Conservation (phyloP, 2,888 invertebrate genomes). For the Sylvicola cinctus region DNA sequence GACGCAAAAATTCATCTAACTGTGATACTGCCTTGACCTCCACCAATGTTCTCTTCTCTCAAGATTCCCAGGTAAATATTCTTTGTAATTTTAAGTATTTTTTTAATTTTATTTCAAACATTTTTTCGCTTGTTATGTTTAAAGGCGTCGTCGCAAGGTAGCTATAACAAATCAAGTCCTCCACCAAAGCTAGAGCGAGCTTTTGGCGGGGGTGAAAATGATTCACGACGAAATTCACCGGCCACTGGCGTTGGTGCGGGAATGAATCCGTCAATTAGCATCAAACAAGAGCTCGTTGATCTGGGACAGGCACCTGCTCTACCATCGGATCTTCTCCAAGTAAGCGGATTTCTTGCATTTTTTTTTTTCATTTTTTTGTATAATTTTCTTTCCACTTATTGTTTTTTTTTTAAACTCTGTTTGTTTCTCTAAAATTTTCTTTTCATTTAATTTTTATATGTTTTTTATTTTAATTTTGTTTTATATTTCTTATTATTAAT, state of each 20-base stretch:
- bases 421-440: conserved; percentile 2
- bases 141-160: conserved; percentile 38
- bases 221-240: conserved; percentile 24
- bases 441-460: too few species aligned
- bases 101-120: background rate
- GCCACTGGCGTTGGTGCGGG: conserved; percentile 18
- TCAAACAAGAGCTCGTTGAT: conserved; percentile 26
- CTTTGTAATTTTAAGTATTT: background rate
- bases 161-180: conserved; percentile 44
- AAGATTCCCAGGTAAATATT: conserved; percentile 39
- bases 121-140: conserved; percentile 11
- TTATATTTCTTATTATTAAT: too few species aligned
- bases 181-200: conserved; percentile 43
- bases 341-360: conserved; percentile 14
- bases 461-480: too few species aligned
- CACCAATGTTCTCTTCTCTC: conserved; percentile 30
- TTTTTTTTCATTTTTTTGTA: conserved; percentile 1
- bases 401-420: conserved; percentile 3
- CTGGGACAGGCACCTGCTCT: conserved; percentile 22
- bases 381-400: conserved; percentile 1
- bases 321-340: conserved; percentile 23
- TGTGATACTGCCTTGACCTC: conserved; percentile 40
- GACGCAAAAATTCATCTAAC: conserved; percentile 34
- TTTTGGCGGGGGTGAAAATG: conserved; percentile 25
- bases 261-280: conserved; percentile 25